Base-by-base conservation (phyloP, 2,888 invertebrate genomes). In the Drosophila gaucha region DNA sequence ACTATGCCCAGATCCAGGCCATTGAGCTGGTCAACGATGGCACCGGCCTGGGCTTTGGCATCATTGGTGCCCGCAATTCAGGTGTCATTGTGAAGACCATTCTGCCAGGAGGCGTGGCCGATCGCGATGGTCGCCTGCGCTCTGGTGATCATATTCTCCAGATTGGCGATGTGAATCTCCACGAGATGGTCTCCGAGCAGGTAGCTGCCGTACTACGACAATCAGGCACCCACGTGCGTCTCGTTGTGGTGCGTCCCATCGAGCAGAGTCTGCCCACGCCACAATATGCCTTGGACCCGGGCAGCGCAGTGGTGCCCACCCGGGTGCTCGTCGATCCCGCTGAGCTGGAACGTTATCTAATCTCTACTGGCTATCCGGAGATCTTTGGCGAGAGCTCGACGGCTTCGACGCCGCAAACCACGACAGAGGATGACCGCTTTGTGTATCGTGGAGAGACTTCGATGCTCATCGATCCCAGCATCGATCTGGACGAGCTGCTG, bases 81-180 rank as follows among this genome's bases (percentile, higher is more conserved):
- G 99, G 99, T 6, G 99, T 99, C n/a, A 99, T 99, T 71, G 99
- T 99, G 12, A 99, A 99, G 92, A 99, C 99, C 14, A 99, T 99
- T 79, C 93, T 99, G 64, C 98, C 98, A 0, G 99, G 98, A 6
- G 99, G 99, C 54, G 98, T 99, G 3, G 99, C 99, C 8, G 99
- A 99, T 92, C 94, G 97, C 80, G 99, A 99, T 93, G 97, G 97
- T n/a, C 94, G 98, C 49, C 94, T 99, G 49, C 97, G 97, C 89
- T 98, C 98, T 89, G 99, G 99, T 6, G 99, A 99, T 92, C 99
- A 99, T 92, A 98, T 99, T 88, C 93, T 99, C 69, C 99, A 99
- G 93, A 97, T 97, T 89, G 96, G 96, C 46, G 97, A 97, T 90
- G 97, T 98, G 86, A 93, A 93, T 91, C 93, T 99, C 55, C 96